Base-by-base conservation (phyloP, 2,797 vertebrate species). In the Phyllotis vaccarum region DNA sequence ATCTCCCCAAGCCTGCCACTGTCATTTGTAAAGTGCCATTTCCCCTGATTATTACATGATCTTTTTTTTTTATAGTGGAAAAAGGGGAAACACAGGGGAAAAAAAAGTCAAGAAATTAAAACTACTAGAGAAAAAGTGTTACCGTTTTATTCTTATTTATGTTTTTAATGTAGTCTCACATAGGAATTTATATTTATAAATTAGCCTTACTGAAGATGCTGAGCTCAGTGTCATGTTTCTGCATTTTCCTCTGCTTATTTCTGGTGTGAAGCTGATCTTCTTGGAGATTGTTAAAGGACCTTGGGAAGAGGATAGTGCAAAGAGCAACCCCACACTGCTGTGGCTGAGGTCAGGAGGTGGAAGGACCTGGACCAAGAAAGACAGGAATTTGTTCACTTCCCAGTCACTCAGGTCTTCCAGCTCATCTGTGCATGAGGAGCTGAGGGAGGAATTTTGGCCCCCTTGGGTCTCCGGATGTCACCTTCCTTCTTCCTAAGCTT, bases 31-130 rank as follows among this genome's bases (percentile, higher is more conserved):
- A 95, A 90, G 62, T 83, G 74, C 78, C 1, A 52, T 80, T 93
- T 94, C 21, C 40, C 68, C 4, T 52, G 43, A 64, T 80, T 94
- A 64, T 86, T 66, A 89, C 68, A 80, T 70, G 19, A 49, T 78
- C 46, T 43, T 64, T 27, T 66, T 58, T 80, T 17, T 54, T 76
- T 31, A 70, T 76, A 82, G 91, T 52, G 70, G 12, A 56, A 89
- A 80, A 80, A 17, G 16, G 43, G n/a, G n/a, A 95, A 94, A 62
- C 31, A 79, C 27, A 75, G 31, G 2, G 27, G n/a, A 37, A 19
- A 80, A 93, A 95, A 93, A 24, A 60, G 0, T 74, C 24, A 95
- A 88, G 11, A 76, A 90, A 89, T 78, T 60, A 82, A 89, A 70
- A 64, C 79, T 52, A 89, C 66, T 62, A 13, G 7, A 16, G 91